Conservation (phyloP, 1,140 invertebrate genomes). For the Meteorus sp. region DNA sequence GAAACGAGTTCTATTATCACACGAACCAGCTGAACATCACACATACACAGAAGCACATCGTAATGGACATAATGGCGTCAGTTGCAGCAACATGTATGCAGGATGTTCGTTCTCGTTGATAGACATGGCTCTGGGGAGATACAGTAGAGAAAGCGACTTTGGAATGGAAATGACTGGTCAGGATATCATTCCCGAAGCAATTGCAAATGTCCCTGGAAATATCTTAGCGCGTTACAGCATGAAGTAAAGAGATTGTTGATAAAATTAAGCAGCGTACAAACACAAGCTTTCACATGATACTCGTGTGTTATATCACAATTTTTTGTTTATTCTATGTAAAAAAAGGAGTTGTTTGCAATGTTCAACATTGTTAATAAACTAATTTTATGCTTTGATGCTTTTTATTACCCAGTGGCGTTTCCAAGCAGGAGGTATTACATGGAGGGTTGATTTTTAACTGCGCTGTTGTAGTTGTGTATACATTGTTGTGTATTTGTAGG, state of each 20-base stretch:
- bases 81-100: slow-evolving; percentile 64
- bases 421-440: no score
- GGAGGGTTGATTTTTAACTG: no score
- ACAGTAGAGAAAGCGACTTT: slow-evolving; percentile 54
- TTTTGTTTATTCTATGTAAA: no score
- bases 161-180: slow-evolving; percentile 14
- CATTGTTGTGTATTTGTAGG: no score
- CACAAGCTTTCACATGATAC: no score
- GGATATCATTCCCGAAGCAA: slow-evolving; percentile 17
- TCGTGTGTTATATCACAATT: no score
- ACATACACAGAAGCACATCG: slow-evolving; percentile 69
- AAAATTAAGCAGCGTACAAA: no score
- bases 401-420: no score
- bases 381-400: no score
- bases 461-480: no score
- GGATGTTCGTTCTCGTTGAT: slow-evolving; percentile 72
- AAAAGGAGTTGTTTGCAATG: no score
- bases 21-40: slow-evolving; percentile 68
- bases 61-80: slow-evolving; percentile 56
- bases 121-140: slow-evolving; percentile 72
- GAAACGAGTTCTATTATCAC: slow-evolving; percentile 60
- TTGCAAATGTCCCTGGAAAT: slow-evolving; percentile 24
- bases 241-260: slow-evolving; percentile 37
- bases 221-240: slow-evolving; percentile 41
- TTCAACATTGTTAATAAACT: no score